Evolutionary conservation across 2,113 vertebrate genomes (phyloP).

Genomic region (Epinephelus cyanopodus): DNA sequence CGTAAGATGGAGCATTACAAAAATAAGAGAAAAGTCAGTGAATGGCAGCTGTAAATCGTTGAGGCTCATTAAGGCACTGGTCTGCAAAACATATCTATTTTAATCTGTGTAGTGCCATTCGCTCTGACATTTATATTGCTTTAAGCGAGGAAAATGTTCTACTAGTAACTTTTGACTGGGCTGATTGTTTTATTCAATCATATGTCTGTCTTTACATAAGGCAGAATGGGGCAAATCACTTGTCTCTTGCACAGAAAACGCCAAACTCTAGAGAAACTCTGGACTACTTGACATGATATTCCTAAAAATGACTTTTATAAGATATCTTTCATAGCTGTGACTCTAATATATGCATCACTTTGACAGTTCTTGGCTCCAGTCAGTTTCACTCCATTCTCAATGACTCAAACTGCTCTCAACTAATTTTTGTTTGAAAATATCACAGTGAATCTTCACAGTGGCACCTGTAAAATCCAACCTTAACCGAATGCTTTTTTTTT

Average conservation of each 20-base stretch:
- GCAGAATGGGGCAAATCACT: background rate
- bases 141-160: background rate
- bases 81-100: background rate
- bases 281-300: background rate
- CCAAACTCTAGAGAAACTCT: background rate
- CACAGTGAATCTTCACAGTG: background rate
- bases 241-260: background rate
- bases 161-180: background rate
- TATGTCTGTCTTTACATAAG: background rate
- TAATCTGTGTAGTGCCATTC: background rate
- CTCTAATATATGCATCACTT: background rate
- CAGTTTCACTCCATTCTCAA: background rate
- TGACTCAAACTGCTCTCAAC: background rate
- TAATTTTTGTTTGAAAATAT: background rate
- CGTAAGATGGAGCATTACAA: background rate
- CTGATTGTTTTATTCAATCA: background rate
- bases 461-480: constrained; percentile 1
- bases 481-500: background rate
- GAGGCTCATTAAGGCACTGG: background rate
- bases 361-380: background rate
- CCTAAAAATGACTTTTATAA: background rate
- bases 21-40: background rate
- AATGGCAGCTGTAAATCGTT: background rate
- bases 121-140: background rate
- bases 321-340: background rate